These are phyloP conservation scores for Oopsacas minuta DNA, from an alignment of 37 sponge, comb jelly and placozoan genomes.

Conservation along the genomic window DNA sequence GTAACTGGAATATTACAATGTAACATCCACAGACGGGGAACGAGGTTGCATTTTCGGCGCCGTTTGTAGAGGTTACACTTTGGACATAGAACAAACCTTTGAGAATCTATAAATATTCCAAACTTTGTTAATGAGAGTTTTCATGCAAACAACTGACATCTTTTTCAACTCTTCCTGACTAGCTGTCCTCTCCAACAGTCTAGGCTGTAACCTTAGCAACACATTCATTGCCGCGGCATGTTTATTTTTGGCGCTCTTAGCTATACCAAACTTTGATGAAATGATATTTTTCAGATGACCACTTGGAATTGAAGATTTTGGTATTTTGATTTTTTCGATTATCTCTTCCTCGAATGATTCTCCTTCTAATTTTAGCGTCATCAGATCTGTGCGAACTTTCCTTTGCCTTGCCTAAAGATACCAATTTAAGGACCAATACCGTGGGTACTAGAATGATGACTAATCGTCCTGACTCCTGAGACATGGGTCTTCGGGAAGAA, in stretches of 20 bases:
- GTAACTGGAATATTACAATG: background rate
- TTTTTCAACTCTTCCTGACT: background rate
- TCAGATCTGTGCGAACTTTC: background rate
- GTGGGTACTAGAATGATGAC: too few species aligned
- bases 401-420: background rate
- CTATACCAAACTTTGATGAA: background rate
- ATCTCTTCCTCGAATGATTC: background rate
- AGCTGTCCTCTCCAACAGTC: background rate
- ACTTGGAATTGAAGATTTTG: background rate
- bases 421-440: too few species aligned
- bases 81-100: background rate
- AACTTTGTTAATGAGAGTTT: background rate
- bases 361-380: background rate
- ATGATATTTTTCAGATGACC: background rate
- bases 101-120: background rate
- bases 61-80: background rate
- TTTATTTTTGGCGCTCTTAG: background rate
- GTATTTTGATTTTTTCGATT: background rate
- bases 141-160: background rate
- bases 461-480: too few species aligned
- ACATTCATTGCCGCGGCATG: slow-evolving; percentile 13
- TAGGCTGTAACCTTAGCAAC: background rate
- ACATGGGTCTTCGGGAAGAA: too few species aligned
- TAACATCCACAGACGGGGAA: too few species aligned
- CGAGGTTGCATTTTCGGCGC: too few species aligned